Conservation (phyloP, 1,140 invertebrate genomes). For the Ptiloglossa arizonensis region DNA sequence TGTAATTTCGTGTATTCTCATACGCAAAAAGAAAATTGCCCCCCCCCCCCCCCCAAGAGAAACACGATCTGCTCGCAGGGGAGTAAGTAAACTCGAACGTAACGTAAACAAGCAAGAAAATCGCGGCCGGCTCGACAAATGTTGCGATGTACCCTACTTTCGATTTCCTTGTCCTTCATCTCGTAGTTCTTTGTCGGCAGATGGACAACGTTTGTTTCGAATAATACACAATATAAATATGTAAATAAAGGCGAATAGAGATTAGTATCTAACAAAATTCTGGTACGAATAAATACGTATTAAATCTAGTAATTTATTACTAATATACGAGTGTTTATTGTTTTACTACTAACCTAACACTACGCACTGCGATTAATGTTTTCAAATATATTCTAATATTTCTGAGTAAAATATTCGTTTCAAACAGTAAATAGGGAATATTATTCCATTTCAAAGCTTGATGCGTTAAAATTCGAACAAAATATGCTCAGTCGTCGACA, state of each 20-base stretch:
- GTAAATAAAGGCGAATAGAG: too few relatives aligned
- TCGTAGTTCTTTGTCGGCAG: background rate
- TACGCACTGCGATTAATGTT: too few relatives aligned
- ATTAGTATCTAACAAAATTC: too few relatives aligned
- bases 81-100: constrained; percentile 23
- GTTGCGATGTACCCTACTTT: constrained; percentile 21
- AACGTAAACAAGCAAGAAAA: constrained; percentile 24
- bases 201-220: too few relatives aligned
- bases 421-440: too few relatives aligned
- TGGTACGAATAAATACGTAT: background rate
- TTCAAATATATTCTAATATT: too few relatives aligned
- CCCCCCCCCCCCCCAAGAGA: background rate
- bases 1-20: constrained; percentile 20
- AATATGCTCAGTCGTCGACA: background rate
- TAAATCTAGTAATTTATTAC: constrained; percentile 2
- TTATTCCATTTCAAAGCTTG: background rate
- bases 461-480: background rate
- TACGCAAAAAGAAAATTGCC: constrained; percentile 17
- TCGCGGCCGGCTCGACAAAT: constrained; percentile 7
- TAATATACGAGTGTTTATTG: too few relatives aligned
- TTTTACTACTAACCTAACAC: too few relatives aligned
- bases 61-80: constrained; percentile 10
- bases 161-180: constrained; percentile 13
- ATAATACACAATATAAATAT: background rate
- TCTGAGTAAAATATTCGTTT: background rate